These are phyloP conservation scores for Chrysemys picta DNA, from an alignment of 2,113 vertebrate genomes.

Conservation along the genomic window DNA sequence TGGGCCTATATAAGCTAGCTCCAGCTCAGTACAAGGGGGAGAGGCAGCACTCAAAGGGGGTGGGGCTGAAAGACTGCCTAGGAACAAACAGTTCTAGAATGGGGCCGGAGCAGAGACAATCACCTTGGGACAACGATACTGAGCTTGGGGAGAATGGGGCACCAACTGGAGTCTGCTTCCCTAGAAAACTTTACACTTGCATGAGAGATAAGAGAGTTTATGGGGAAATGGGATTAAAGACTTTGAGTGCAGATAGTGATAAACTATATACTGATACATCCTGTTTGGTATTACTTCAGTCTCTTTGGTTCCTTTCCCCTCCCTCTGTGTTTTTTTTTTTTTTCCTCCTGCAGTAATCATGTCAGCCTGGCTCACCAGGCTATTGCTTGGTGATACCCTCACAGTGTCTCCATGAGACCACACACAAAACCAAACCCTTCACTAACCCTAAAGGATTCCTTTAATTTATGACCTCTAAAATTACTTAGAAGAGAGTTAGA, in stretches of 20 bases:
- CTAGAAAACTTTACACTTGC: background rate
- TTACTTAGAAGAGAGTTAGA: background rate
- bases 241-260: no score
- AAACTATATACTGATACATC: no score
- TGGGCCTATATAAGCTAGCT: background rate
- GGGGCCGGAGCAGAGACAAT: background rate
- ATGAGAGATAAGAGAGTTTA: background rate
- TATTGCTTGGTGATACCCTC: background rate
- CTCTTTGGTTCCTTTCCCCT: background rate
- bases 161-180: background rate
- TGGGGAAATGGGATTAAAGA: background rate
- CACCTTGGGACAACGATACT: background rate
- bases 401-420: background rate
- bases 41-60: background rate
- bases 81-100: background rate
- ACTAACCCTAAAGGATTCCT: constrained; percentile 4
- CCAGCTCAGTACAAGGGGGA: background rate
- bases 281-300: background rate
- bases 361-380: background rate
- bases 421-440: constrained; percentile 13
- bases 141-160: background rate
- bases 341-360: background rate
- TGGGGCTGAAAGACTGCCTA: background rate
- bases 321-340: no score
- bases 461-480: background rate